Evolutionary conservation across 2,113 vertebrate genomes (phyloP).

Genomic region (Raja brachyura): DNA sequence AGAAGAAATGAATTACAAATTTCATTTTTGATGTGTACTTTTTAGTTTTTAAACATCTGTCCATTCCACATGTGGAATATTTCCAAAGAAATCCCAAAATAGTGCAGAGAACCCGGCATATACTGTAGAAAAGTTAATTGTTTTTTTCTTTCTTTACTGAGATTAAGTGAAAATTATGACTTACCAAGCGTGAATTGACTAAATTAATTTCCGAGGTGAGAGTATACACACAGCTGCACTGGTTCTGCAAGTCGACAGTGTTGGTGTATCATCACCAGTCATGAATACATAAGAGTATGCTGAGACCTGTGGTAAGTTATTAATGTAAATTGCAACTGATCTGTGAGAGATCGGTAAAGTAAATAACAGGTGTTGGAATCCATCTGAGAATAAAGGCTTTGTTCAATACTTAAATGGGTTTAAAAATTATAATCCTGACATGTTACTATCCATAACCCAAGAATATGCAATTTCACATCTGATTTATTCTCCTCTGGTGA

Average conservation of each 20-base stretch:
- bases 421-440: slow-evolving; percentile 32
- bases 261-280: background rate
- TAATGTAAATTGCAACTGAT: slow-evolving; percentile 34
- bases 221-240: background rate
- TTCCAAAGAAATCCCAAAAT: background rate
- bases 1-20: background rate
- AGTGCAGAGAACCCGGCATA: background rate
- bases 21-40: background rate
- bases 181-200: background rate
- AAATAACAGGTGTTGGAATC: slow-evolving; percentile 35
- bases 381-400: slow-evolving; percentile 27
- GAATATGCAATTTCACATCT: background rate
- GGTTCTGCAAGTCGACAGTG: background rate
- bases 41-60: background rate
- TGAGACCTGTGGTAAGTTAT: background rate
- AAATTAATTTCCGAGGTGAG: slow-evolving; percentile 24
- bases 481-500: background rate
- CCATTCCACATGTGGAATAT: no score
- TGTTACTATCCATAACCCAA: background rate
- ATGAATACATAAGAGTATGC: slow-evolving; percentile 13
- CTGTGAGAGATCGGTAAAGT: slow-evolving; percentile 15
- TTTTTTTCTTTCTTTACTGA: background rate
- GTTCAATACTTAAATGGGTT: slow-evolving; percentile 33
- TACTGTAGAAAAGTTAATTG: background rate
- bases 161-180: background rate